Base-by-base conservation (phyloP, 1,140 invertebrate species). In the Diploscapter pachys region DNA sequence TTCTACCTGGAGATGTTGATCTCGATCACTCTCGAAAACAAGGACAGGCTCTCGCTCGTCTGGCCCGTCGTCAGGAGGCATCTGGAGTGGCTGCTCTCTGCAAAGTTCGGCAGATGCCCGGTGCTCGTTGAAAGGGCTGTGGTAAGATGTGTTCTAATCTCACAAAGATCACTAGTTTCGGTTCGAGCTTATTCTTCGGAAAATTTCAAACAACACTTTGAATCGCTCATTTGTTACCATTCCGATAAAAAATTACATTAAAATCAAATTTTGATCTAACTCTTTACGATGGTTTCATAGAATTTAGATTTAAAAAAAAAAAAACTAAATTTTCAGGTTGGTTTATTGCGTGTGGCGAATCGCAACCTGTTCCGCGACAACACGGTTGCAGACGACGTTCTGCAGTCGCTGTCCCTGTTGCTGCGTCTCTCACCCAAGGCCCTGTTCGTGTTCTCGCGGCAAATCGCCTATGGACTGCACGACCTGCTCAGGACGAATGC, bases 1-100 rank as follows among this genome's bases (percentile, higher is more conserved):
- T 98, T 99, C 86, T 91, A 94, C 85, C 86, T 98, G 71, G 96
- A 99, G 87, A 87, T 98, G 48, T 88, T 99, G 1, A 89, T 96
- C 0, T 92, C 93, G 87, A 92, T 97, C 51, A 91, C 94, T 0
- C 91, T 98, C 77, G 93, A 97, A 85, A 98, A 98, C 87, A 89
- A 91, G 71, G 71, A 72, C 59, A 9, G 71, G 31, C 11, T 72
- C 63, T 59, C 89, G n/a, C 88, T 89, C 3, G 89, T 97, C 68
- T 98, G 94, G 94, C 89, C 91, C 55, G 89, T 89, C 5, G 91
- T 96, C 0, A 88, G 91, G 31, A 90, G 92, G 78, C 93, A 97
- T 83, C 55, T 82, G 49, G 77, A 80, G 57, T 81, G 66, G 63
- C 73, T 83, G 11, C 62, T 76, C 2, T 71, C 53, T 48, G 75